These are phyloP conservation scores for Papio anubis DNA, from an alignment of 2,113 vertebrate species.

Conservation along the genomic window DNA sequence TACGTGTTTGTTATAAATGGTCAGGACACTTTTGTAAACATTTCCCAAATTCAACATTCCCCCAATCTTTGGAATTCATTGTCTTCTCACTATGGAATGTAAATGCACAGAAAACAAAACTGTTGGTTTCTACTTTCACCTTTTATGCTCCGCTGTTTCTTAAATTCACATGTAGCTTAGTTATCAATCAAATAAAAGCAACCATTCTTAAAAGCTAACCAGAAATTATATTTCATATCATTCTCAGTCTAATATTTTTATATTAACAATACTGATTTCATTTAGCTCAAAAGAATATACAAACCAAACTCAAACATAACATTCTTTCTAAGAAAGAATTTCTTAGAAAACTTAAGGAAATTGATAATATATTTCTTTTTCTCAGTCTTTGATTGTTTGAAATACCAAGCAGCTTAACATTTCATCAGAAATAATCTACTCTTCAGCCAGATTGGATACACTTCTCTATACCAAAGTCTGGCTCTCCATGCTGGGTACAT, in stretches of 20 bases:
- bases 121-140: not conserved
- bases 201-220: not conserved
- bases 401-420: not conserved
- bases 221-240: not conserved
- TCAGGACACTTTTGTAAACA: not conserved
- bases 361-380: not conserved
- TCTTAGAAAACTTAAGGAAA: not conserved
- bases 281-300: not conserved
- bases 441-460: fast-evolving
- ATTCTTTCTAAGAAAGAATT: not conserved
- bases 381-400: not conserved
- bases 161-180: not conserved
- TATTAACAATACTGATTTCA: not conserved
- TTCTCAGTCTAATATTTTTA: not conserved
- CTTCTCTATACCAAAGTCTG: not conserved
- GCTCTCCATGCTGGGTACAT: fast-evolving
- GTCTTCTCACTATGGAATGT: not conserved
- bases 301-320: not conserved
- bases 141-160: not conserved
- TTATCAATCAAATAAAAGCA: not conserved
- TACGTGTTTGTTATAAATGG: not conserved
- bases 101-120: not conserved
- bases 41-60: not conserved
- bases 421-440: not conserved
- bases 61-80: not conserved